Percentiles rank a stretch among this genome's conserved stretches.
Evolutionary conservation across 2,888 invertebrate species (phyloP).

Genomic region (Lamellibrachia columna): DNA sequence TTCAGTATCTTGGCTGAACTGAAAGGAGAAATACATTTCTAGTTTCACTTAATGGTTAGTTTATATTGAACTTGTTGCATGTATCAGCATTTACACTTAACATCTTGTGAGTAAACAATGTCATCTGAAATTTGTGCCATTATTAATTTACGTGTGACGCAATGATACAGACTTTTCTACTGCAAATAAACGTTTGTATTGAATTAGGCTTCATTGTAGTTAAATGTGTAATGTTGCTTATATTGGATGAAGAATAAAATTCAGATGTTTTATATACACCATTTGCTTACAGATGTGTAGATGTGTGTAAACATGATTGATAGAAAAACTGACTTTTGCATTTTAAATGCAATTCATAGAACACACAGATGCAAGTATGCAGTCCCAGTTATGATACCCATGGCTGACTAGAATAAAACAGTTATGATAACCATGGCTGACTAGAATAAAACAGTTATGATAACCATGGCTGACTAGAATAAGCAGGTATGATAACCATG

Average conservation of each 20-base stretch:
- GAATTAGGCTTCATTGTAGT: conserved; percentile 1
- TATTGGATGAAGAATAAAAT: not conserved
- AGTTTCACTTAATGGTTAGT: not conserved
- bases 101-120: conserved; percentile 6
- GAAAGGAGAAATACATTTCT: not conserved
- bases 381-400: not conserved
- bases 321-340: not conserved
- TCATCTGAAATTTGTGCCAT: conserved; percentile 9
- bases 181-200: conserved; percentile 16
- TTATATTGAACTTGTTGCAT: not conserved
- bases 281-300: not conserved
- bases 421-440: not conserved
- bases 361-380: not conserved
- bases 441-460: too few species aligned
- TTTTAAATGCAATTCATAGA: not conserved
- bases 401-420: not conserved
- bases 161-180: conserved; percentile 16
- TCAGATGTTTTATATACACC: not conserved
- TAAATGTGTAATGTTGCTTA: not conserved
- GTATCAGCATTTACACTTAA: not conserved
- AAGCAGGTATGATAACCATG: too few species aligned
- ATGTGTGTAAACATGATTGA: not conserved
- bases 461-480: too few species aligned
- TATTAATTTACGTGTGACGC: conserved; percentile 12
- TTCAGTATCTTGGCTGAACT: not conserved